Conservation (phyloP, 1,140 invertebrate species). For the Drosophila gunungcola region DNA sequence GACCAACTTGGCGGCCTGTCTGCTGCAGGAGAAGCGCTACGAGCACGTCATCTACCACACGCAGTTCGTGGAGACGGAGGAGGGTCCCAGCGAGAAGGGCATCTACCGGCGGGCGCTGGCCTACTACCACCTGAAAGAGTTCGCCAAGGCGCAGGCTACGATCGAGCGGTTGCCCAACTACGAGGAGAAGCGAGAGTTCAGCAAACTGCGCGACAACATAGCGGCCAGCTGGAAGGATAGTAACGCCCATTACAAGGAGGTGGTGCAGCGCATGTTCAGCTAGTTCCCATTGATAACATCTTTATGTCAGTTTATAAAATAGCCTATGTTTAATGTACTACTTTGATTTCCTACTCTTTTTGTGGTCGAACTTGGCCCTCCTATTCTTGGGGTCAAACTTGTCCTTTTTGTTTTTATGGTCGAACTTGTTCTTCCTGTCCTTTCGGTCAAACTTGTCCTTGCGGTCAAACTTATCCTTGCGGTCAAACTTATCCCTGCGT, state of each 20-base stretch:
- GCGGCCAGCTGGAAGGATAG: slow-evolving; percentile 65
- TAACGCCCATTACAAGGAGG: slow-evolving; percentile 72
- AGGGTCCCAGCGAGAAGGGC: slow-evolving; percentile 73
- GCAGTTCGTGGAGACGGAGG: slow-evolving; percentile 66
- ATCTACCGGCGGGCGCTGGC: slow-evolving; percentile 78
- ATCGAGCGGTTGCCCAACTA: slow-evolving; percentile 70
- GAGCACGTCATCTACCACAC: slow-evolving; percentile 82
- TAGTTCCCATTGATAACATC: slow-evolving; percentile 43
- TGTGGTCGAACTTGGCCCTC: slow-evolving; percentile 36
- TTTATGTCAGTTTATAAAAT: slow-evolving; percentile 42
- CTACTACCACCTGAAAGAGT: slow-evolving; percentile 72
- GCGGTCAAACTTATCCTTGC: slow-evolving; percentile 6
- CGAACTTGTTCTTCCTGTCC: slow-evolving; percentile 9
- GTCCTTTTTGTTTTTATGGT: slow-evolving; percentile 53
- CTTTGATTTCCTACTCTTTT: slow-evolving; percentile 47
- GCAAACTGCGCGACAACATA: slow-evolving; percentile 65
- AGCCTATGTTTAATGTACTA: slow-evolving; percentile 41
- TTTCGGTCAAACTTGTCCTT: slow-evolving; percentile 9
- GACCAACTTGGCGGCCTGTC: slow-evolving; percentile 77
- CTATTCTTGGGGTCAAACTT: slow-evolving; percentile 59
- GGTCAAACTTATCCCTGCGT: not conserved
- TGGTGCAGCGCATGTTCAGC: slow-evolving; percentile 84
- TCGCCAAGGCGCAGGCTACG: slow-evolving; percentile 68
- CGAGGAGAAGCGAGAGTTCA: slow-evolving; percentile 77
- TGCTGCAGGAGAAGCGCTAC: slow-evolving; percentile 75